Evolutionary conservation across 2,113 vertebrate genomes (phyloP), one percentile per base, ranked within the genome.

Genomic region (Salvator merianae): DNA sequence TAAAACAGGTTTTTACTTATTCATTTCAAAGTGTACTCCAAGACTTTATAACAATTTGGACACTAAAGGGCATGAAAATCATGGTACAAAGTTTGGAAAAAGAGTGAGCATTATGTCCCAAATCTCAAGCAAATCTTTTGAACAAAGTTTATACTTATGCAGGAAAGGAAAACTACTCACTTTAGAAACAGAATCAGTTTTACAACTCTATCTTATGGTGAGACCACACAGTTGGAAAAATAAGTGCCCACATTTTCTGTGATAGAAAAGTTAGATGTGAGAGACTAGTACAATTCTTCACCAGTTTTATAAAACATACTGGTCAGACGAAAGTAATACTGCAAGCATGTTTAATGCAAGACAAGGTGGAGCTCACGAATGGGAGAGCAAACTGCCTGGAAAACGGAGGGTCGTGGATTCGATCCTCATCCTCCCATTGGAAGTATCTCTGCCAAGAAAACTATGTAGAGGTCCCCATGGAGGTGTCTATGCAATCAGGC

Each of bases 31-130:
- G 65, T 47, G 22, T 77, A 20, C 65, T 82, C 4, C 47, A 63
- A 47, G 26, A 36, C 38, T 86, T 85, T 81, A 77, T 83, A 87
- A 38, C 14, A 86, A 20, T 69, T 80, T 1, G 65, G 63, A n/a
- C 36, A 62, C 12, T 86, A 74, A 62, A 28, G 24, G 2, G 36
- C 74, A 74, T 53, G n/a, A 68, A 73, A 84, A 82, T 43, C 84
- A 79, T 77, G 40, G 28, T 36, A 53, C 83, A 50, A 66, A 38
- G 22, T 0, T 77, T 50, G 2, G 1, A 43, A 47, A 36, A 32
- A 55, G 38, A 75, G 73, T 62, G 18, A 84, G 81, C 8, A 2
- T 32, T 22, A 34, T 55, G 74, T 14, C 40, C 28, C 12, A 79
- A 74, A 38, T 74, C 43, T 73, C 38, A 47, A 63, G 59, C 9